These are phyloP conservation scores for Lochmaea crataegi DNA, from an alignment of 2,888 invertebrate species.

Conservation along the genomic window DNA sequence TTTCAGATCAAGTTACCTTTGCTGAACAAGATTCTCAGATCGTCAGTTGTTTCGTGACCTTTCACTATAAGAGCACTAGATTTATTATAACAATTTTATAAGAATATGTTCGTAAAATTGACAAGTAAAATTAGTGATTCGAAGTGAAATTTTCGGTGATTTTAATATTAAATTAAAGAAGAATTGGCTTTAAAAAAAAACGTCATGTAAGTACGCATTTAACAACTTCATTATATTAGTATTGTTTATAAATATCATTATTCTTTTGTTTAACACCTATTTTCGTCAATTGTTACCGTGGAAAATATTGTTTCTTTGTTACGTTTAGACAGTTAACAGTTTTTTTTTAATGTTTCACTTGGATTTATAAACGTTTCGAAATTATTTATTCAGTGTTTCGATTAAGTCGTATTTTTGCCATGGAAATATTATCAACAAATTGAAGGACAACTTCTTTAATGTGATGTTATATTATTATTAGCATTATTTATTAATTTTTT, in stretches of 20 bases:
- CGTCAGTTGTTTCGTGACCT: constrained; percentile 62
- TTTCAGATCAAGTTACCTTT: constrained; percentile 60
- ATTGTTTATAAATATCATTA: constrained; percentile 10
- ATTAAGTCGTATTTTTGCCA: constrained; percentile 23
- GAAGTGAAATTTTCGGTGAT: constrained; percentile 23
- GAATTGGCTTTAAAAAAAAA: no score
- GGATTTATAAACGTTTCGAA: constrained; percentile 8
- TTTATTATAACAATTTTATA: constrained; percentile 42
- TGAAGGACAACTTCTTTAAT: constrained; percentile 46
- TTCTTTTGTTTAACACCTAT: constrained; percentile 19
- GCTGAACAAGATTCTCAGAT: constrained; percentile 59
- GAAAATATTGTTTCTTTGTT: constrained; percentile 12
- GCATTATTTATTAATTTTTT: constrained; percentile 46
- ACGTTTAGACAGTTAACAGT: no score
- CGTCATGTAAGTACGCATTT: constrained; percentile 29
- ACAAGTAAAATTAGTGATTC: constrained; percentile 10
- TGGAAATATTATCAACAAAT: constrained; percentile 38
- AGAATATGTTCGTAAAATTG: constrained; percentile 38
- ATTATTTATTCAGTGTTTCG: neutral
- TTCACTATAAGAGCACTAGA: constrained; percentile 50
- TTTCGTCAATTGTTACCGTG: neutral
- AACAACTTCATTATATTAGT: neutral
- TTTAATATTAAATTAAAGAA: constrained; percentile 10
- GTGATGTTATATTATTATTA: constrained; percentile 43
- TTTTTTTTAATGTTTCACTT: constrained; percentile 8